phyloP scores from a whole-genome alignment of 2,888 invertebrate genomes.

The Imbricaverruca yamaguchii region DNA sequence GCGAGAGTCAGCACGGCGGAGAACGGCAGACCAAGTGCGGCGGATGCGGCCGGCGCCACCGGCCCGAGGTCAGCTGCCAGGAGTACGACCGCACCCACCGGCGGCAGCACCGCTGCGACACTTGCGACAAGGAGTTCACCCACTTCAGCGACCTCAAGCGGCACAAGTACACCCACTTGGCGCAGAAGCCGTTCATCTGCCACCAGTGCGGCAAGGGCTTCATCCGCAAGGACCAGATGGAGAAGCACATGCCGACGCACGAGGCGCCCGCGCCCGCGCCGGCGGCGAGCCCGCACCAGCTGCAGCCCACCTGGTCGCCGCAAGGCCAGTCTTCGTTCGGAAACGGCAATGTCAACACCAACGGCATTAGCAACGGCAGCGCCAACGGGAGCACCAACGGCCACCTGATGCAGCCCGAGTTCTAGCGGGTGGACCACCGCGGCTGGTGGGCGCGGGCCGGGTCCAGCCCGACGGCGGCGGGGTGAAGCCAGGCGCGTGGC shows the following conservation, averaged over 20 bases:
- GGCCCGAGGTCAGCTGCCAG: slow-evolving; percentile 74
- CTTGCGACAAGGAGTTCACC: slow-evolving; percentile 80
- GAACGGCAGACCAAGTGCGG: slow-evolving; percentile 77
- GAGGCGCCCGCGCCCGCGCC: neutral
- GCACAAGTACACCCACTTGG: slow-evolving; percentile 80
- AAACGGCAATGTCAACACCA: neutral
- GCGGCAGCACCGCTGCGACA: slow-evolving; percentile 53
- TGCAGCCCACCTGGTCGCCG: neutral
- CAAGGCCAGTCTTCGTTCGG: neutral
- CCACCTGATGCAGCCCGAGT: slow-evolving; percentile 7
- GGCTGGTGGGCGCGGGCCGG: neutral
- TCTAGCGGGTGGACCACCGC: neutral
- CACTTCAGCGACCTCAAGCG: slow-evolving; percentile 82
- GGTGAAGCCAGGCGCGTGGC: no score
- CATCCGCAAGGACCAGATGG: slow-evolving; percentile 84
- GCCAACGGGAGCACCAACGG: neutral
- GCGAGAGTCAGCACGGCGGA: slow-evolving; percentile 79
- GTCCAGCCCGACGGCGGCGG: neutral
- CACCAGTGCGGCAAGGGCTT: slow-evolving; percentile 77
- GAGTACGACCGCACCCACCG: slow-evolving; percentile 63
- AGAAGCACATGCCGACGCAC: slow-evolving; percentile 77
- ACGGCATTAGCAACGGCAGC: neutral
- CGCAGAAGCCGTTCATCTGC: slow-evolving; percentile 73
- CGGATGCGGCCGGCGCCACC: slow-evolving; percentile 79
- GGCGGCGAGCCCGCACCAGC: slow-evolving; percentile 5